Evolutionary conservation across 2,888 invertebrate species (phyloP).

Genomic region (Anodontia alba): DNA sequence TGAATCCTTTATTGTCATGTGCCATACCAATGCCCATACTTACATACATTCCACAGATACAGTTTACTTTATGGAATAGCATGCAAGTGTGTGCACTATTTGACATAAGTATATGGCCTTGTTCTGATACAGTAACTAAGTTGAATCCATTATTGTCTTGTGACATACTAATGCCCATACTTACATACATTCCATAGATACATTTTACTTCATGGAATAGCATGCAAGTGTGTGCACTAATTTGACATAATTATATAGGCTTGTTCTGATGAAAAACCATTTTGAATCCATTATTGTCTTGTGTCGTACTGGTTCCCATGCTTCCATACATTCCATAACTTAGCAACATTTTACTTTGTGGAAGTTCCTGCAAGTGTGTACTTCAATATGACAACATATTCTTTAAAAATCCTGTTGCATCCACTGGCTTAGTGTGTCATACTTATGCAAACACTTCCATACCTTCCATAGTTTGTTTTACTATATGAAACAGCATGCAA

Average conservation of each 20-base stretch:
- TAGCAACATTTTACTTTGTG: constrained; percentile 29
- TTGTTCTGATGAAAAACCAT: no score
- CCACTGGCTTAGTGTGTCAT: no score
- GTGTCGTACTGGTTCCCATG: no score
- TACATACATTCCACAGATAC: constrained; percentile 56
- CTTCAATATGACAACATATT: no score
- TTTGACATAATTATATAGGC: not conserved
- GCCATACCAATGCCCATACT: constrained; percentile 30
- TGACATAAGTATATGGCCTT: no score
- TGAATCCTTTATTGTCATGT: not conserved
- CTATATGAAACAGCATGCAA: not conserved
- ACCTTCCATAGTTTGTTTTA: not conserved
- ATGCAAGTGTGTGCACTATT: constrained; percentile 60
- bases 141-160: no score
- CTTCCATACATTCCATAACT: constrained; percentile 64
- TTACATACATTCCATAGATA: constrained; percentile 58
- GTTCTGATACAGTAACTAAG: no score
- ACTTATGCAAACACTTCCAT: constrained; percentile 10
- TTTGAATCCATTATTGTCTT: no score
- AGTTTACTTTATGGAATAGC: constrained; percentile 52
- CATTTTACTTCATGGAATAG: constrained; percentile 49
- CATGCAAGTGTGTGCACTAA: constrained; percentile 60
- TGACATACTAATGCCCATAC: constrained; percentile 27
- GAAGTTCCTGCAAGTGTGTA: constrained; percentile 66
- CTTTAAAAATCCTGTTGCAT: no score